Conservation (phyloP, 2,888 invertebrate species). For the Halocaridina rubra region DNA sequence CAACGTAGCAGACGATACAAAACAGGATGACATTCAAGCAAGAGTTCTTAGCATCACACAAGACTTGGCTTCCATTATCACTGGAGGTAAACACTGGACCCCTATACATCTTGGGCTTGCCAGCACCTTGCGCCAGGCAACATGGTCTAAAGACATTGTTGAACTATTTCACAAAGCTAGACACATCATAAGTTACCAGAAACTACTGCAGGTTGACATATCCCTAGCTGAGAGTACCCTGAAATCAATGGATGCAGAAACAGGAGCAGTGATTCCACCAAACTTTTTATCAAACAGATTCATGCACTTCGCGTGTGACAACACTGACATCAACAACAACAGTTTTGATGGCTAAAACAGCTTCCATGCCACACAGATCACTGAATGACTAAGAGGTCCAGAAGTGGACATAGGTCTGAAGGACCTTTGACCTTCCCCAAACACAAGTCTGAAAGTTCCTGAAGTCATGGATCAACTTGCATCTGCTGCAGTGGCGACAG, state of each 20-base stretch:
- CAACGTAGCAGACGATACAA: not conserved
- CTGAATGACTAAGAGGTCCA: conserved; percentile 17
- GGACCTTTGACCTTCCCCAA: not conserved
- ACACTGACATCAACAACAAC: conserved; percentile 27
- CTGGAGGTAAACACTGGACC: not conserved
- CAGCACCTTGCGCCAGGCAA: not conserved
- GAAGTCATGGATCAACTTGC: conserved; percentile 4
- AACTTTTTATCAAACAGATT: conserved; percentile 21
- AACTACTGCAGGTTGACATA: not conserved
- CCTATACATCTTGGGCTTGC: too few relatives aligned
- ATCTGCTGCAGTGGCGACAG: not conserved
- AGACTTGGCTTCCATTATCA: not conserved
- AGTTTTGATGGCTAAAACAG: conserved; percentile 12
- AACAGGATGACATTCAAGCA: not conserved
- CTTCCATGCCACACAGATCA: conserved; percentile 24
- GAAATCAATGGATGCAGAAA: conserved; percentile 15
- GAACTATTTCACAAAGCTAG: not conserved
- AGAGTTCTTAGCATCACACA: not conserved
- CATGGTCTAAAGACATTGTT: not conserved
- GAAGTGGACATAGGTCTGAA: conserved; percentile 7
- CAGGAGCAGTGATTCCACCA: conserved; percentile 21
- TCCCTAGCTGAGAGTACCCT: conserved; percentile 4
- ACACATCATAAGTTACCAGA: not conserved
- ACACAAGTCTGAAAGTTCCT: not conserved
- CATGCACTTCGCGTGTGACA: conserved; percentile 22